Base-by-base conservation (phyloP, 2,113 vertebrate species). In the Cyrtonyx montezumae region DNA sequence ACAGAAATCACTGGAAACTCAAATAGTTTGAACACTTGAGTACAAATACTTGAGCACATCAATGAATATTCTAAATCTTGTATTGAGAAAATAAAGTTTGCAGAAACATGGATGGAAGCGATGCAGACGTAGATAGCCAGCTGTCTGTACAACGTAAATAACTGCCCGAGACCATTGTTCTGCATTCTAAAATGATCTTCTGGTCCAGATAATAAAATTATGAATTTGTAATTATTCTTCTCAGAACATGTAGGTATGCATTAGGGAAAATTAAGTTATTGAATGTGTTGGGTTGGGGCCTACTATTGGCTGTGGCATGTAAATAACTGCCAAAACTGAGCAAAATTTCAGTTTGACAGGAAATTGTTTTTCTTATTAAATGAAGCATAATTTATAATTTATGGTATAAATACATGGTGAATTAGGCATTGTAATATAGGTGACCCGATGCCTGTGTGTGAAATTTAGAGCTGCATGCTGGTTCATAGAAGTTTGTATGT, bases 401-500 rank as follows among this genome's bases (percentile, higher is more conserved):
- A 79, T 0, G 28, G 30, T 84, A 79, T 73, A 96, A 92, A 84
- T 81, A 53, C 75, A 3, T 16, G 46, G 53, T 92, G 86, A 96
- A 96, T 92, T 28, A 7, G 70, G 73, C 88, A 84, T 95, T 96
- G 91, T 94, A 65, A 90, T 82, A 84, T 61, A 79, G 84, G 88
- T 87, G 92, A 91, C 91, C 89, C 56, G 13, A 19, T 87, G 67
- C 66, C 84, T 86, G 51, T 83, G 46, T 32, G 49, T 68, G 81
- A 74, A 91, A 88, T 88, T 88, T 51, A 56, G 79, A 88, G 55
- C 32, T 93, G 74, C 93, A 87, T 90, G 34, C 53, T 88, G 65
- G 22, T 79, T 95, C 92, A 85, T 80, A 58, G 40, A 85, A 90
- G 48, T 91, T 74, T 34, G 56, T 67, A 14, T 66, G 91, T 82